Evolutionary conservation across 1,140 invertebrate genomes (phyloP), one percentile per base, ranked within the genome.

Genomic region (Calephelis nemesis): DNA sequence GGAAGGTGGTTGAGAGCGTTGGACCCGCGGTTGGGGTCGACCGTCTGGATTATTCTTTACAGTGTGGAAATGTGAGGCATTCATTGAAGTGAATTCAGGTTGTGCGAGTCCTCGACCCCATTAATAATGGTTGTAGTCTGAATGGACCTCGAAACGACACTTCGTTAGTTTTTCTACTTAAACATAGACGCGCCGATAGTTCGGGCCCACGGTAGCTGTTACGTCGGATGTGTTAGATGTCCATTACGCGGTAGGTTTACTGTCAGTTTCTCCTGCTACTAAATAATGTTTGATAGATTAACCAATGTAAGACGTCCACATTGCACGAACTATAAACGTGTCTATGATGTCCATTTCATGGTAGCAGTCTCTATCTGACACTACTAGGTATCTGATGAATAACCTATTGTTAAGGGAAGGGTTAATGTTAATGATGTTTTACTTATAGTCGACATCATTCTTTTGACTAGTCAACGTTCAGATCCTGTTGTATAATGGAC

Each of bases 21-120:
- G 78, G 79, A 79, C 74, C 83, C 73, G 60, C 73, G 54, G 71
- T 49, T 54, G 78, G 84, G 87, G 84, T 84, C 78, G 76, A 69
- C 70, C 69, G 82, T 79, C 80, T 84, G 84, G 81, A 84, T 88
- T 88, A 87, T 91, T 86, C 84, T 89, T 86, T 88, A 87, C 84
- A 82, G 83, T 79, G 81, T 83, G 76, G 81, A 90, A 90, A 88
- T 83, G 83, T 79, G 82, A 84, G 76, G 85, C 74, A 84, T 78
- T 87, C 85, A 83, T 86, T 80, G 85, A 88, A 78, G 80, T 82
- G 79, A 81, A 86, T 85, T 88, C 83, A 84, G 83, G 82, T 82
- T 88, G 79, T 86, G 79, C 79, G 78, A 84, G 83, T 84, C 71
- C 82, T 84, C 85, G 83, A 84, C 81, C 80, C 81, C 82, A 87